Evolutionary conservation across 2,797 vertebrate species (phyloP), one percentile per base, ranked within the genome.

Genomic region (Cyclura pinguis): DNA sequence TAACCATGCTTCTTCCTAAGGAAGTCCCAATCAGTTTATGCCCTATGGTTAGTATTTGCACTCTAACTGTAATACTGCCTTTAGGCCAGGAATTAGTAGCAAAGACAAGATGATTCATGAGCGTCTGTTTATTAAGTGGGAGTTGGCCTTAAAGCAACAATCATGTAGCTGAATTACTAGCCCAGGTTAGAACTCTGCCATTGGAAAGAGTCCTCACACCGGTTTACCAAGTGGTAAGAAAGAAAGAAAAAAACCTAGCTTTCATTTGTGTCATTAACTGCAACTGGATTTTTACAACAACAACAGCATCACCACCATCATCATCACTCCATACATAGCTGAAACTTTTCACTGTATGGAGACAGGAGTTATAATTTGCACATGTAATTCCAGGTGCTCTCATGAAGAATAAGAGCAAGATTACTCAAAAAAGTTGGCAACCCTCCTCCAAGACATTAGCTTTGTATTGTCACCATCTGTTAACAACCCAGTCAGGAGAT

Each of bases 381-480:
- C 12, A 80, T 50, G n/a, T 80, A 86, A 52, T 52, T 86, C 50
- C 47, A 67, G n/a, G 78, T 69, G 42, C 62, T 47, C 62, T 42
- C 47, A 69, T 47, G 74, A 82, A 32, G 14, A 80, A 91, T 13
- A 87, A 55, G 1, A 87, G 47, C 35, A 87, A 55, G 59, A 8
- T 77, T 50, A 72, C n/a, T 87, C n/a, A 77, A 87, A 91, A 69
- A 87, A 57, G 59, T 77, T 84, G 80, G 73, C 72, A 91, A 50
- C 35, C 29, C 12, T 73, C 62, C 32, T 59, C 20, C 59, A 13
- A 90, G 84, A 87, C 18, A 78, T 67, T 87, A 77, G 47, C 59
- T 69, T 59, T 77, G 47, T 27, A 57, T 67, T 78, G 69, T 57
- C 47, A 87, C 72, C 85, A 67, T 76, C 85, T 84, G 80, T 77